These are phyloP conservation scores for Gryllus bimaculatus DNA, from an alignment of 1,140 invertebrate genomes.

Conservation along the genomic window DNA sequence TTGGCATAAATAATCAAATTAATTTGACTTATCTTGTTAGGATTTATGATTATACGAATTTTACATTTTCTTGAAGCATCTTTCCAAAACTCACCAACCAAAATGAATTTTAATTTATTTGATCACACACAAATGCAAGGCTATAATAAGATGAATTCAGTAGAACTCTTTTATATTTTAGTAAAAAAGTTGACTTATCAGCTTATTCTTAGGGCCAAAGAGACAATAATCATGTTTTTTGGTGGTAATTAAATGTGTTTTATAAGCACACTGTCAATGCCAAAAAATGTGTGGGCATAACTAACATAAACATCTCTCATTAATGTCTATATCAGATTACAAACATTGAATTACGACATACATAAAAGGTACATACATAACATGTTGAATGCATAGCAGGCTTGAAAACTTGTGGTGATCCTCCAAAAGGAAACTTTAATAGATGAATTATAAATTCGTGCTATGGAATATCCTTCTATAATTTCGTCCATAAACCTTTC, in stretches of 20 bases:
- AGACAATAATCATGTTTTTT: background rate
- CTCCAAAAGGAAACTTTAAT: slow-evolving; percentile 74
- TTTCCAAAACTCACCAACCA: too few relatives aligned
- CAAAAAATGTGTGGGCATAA: background rate
- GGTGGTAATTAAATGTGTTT: background rate
- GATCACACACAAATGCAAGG: too few relatives aligned
- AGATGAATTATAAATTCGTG: slow-evolving; percentile 77
- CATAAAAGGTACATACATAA: slow-evolving; percentile 52
- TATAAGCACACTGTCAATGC: background rate
- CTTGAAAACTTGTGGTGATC: slow-evolving; percentile 86
- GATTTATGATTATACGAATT: too few relatives aligned
- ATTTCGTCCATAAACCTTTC: slow-evolving; percentile 82
- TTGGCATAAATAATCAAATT: too few relatives aligned
- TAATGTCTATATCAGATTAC: background rate
- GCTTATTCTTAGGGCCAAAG: too few relatives aligned
- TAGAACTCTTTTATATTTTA: too few relatives aligned
- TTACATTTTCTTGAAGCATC: too few relatives aligned
- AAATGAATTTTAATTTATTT: too few relatives aligned
- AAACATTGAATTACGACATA: background rate
- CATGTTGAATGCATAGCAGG: slow-evolving; percentile 77
- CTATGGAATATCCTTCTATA: slow-evolving; percentile 75
- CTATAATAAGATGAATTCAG: too few relatives aligned
- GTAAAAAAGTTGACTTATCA: too few relatives aligned
- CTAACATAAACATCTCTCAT: too few relatives aligned
- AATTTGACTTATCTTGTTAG: too few relatives aligned